Evolutionary conservation across 2,113 vertebrate genomes (phyloP).

Genomic region (Neolamprologus sp.): DNA sequence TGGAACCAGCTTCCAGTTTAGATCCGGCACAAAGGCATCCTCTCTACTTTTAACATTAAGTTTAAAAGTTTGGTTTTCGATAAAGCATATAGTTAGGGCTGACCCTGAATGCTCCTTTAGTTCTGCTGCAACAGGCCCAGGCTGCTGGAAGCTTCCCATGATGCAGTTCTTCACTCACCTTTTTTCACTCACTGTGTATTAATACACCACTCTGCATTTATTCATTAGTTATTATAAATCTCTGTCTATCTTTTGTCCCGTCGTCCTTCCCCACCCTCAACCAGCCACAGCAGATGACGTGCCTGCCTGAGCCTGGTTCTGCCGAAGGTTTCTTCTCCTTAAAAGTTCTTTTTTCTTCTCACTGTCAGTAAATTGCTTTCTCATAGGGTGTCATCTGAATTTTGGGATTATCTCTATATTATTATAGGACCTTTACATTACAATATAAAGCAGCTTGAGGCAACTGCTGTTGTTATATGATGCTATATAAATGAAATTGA

Average conservation of each 20-base stretch:
- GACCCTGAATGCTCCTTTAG: neutral
- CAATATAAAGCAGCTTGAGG: neutral
- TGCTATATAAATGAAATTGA: neutral
- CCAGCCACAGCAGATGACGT: neutral
- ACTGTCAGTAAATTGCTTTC: neutral
- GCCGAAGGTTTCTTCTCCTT: neutral
- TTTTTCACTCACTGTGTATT: neutral
- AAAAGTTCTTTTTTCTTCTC: neutral
- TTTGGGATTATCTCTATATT: neutral
- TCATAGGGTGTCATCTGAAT: neutral
- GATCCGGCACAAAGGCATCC: fast-evolving
- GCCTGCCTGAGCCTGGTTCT: neutral
- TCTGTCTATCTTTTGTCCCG: neutral
- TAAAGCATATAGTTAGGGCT: neutral
- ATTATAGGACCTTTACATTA: neutral
- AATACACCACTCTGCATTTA: neutral
- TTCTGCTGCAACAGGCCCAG: neutral
- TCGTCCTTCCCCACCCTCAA: neutral
- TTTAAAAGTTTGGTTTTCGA: neutral
- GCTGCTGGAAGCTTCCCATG: neutral
- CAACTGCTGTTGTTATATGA: neutral
- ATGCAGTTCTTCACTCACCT: neutral
- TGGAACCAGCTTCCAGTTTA: neutral
- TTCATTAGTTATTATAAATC: neutral
- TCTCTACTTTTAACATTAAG: fast-evolving